Base-by-base conservation (phyloP, 2,888 invertebrate genomes). In the Xestia xanthographa region DNA sequence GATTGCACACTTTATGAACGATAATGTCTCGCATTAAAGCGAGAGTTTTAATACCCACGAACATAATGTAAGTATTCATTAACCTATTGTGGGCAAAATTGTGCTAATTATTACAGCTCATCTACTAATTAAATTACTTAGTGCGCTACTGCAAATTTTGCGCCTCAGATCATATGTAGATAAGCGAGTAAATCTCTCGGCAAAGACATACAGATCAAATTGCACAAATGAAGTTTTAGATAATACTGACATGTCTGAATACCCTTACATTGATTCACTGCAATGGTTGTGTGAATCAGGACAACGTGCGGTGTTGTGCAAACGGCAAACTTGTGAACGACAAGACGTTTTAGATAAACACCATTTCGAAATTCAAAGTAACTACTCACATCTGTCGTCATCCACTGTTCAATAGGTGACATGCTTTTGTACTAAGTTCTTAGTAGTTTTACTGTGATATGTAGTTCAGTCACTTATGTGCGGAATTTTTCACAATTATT, bases 351-450 rank as follows among this genome's bases (percentile, higher is more conserved):
- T 72, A 91, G 91, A 90, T 92, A 91, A 91, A 92, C 87, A 91
- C 86, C 84, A 90, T 95, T 94, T 93, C 93, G 93, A 93, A 94
- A 95, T 90, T 53, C 73, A 78, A 80, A 83, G 85, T 87, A 82
- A 87, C 87, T 89, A 89, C 89, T 85, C 81, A 82, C 86, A 89
- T 87, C 87, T 93, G 92, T 93, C 92, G 91, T 91, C 93, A 93
- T 90, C 79, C 88, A 85, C 79, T 83, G 89, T 92, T 91, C 89
- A 91, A 91, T 91, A 89, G 82, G 79, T 84, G 82, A 83, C 80
- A 88, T 88, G 88, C 89, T 91, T 90, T 92, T 91, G 90, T 87
- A 77, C 45, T 66, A 79, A 68, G 75, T 88, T 85, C 85, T 87
- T 79, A 88, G 86, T 86, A 34, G 34, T 34, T 1, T 34, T 34